A percentile compares a stretch with the other conserved stretches of the same genome.
phyloP scores from a whole-genome alignment of 2,888 invertebrate genomes.

The Acleris emargana region DNA sequence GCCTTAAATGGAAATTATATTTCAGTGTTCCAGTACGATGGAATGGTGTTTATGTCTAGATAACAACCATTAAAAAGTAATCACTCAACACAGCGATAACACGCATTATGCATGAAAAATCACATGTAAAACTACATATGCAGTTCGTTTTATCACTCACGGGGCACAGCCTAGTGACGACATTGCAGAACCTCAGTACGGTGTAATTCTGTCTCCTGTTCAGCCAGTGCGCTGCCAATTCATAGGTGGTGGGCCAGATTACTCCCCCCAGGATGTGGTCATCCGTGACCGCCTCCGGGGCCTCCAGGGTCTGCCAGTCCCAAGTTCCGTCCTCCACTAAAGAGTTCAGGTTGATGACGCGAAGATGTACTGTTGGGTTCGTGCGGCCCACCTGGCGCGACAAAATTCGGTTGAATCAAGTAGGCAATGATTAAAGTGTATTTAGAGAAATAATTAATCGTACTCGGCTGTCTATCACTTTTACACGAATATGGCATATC shows the following conservation, averaged over 20 bases:
- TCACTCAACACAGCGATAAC: too few relatives aligned
- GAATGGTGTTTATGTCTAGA: too few relatives aligned
- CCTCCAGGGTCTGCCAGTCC: slow-evolving; percentile 59
- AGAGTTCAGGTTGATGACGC: slow-evolving; percentile 82
- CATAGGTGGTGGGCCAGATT: slow-evolving; percentile 87
- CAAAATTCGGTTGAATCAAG: neutral
- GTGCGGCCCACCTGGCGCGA: slow-evolving; percentile 84
- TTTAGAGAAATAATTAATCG: too few relatives aligned
- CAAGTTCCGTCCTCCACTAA: slow-evolving; percentile 49
- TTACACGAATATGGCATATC: too few relatives aligned
- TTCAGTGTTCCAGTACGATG: too few relatives aligned
- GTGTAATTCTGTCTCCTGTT: slow-evolving; percentile 93
- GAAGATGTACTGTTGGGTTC: slow-evolving; percentile 88
- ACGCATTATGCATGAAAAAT: too few relatives aligned
- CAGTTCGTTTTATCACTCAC: slow-evolving; percentile 46
- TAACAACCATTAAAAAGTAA: too few relatives aligned
- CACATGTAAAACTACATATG: neutral
- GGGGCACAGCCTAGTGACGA: slow-evolving; percentile 57
- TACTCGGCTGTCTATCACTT: too few relatives aligned
- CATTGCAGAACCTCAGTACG: slow-evolving; percentile 84
- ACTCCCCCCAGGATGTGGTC: slow-evolving; percentile 89
- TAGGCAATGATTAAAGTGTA: too few relatives aligned
- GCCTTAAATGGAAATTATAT: too few relatives aligned
- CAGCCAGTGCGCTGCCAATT: slow-evolving; percentile 90
- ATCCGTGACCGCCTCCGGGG: slow-evolving; percentile 76